A percentile compares a stretch with the other conserved stretches of the same genome.
phyloP scores from a whole-genome alignment of 2,797 vertebrate genomes.

The Kryptopterus vitreolus region DNA sequence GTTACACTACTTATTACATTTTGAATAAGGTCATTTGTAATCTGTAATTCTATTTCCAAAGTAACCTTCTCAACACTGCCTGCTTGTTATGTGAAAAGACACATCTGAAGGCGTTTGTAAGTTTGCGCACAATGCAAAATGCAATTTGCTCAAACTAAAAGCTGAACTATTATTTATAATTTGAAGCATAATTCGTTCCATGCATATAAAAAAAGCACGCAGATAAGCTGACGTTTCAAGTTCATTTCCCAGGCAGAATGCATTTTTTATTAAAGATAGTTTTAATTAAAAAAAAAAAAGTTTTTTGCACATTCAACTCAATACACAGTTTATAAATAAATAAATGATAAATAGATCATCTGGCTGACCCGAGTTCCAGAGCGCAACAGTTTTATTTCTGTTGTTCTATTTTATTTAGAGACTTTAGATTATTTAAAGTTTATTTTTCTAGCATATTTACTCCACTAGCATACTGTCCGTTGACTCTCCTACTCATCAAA shows the following conservation, averaged over 20 bases:
- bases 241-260: background rate
- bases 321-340: background rate
- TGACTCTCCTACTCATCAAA: background rate
- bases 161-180: background rate
- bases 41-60: background rate
- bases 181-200: no score
- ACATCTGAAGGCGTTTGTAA: background rate
- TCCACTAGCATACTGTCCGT: background rate
- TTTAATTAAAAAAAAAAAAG: background rate
- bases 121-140: background rate
- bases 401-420: conserved; percentile 3
- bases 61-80: background rate
- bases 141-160: background rate
- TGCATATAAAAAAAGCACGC: background rate
- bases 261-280: background rate
- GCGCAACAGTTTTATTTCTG: background rate
- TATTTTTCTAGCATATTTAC: no score
- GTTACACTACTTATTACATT: no score
- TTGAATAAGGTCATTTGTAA: no score
- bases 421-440: conserved; percentile 8
- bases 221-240: conserved; percentile 1
- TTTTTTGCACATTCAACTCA: background rate
- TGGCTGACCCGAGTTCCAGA: background rate
- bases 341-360: background rate
- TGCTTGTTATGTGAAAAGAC: background rate